A percentile compares a stretch with the other conserved stretches of the same genome.
phyloP scores from a whole-genome alignment of 2,888 invertebrate species.

The Galerucella pusilla region DNA sequence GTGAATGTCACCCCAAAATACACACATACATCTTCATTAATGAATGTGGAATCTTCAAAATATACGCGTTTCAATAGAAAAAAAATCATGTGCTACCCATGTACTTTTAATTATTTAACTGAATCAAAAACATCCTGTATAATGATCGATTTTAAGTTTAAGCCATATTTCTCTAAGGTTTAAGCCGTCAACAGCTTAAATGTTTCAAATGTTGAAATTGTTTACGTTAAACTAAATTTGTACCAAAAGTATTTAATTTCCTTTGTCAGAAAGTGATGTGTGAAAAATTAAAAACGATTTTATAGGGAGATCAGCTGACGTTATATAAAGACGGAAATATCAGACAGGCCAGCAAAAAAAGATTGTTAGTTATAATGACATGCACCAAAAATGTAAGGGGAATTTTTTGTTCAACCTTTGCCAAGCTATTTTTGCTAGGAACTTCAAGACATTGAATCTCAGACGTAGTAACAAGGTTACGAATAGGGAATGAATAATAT shows the following conservation, averaged over 20 bases:
- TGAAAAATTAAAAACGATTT: too few species aligned
- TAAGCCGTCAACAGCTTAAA: not conserved
- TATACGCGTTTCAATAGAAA: too few species aligned
- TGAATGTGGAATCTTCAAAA: too few species aligned
- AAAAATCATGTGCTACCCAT: too few species aligned
- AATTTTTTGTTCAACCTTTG: constrained; percentile 21
- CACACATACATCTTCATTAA: too few species aligned
- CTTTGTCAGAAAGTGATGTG: not conserved
- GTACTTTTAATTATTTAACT: too few species aligned
- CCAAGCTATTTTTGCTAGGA: constrained; percentile 19
- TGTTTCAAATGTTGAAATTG: not conserved
- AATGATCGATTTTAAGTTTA: not conserved
- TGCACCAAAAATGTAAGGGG: constrained; percentile 18
- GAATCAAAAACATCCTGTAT: not conserved
- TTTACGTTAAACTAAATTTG: not conserved
- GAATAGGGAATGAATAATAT: not conserved
- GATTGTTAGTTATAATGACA: constrained; percentile 18
- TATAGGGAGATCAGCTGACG: too few species aligned
- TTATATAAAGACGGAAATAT: not conserved
- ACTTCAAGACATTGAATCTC: constrained; percentile 13
- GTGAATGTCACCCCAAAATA: too few species aligned
- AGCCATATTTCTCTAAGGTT: too few species aligned
- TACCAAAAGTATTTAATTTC: not conserved
- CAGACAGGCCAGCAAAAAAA: constrained; percentile 6
- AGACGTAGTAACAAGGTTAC: not conserved